These are phyloP conservation scores for Lasiurus cinereus DNA, from an alignment of 2,113 vertebrate genomes.

Conservation along the genomic window DNA sequence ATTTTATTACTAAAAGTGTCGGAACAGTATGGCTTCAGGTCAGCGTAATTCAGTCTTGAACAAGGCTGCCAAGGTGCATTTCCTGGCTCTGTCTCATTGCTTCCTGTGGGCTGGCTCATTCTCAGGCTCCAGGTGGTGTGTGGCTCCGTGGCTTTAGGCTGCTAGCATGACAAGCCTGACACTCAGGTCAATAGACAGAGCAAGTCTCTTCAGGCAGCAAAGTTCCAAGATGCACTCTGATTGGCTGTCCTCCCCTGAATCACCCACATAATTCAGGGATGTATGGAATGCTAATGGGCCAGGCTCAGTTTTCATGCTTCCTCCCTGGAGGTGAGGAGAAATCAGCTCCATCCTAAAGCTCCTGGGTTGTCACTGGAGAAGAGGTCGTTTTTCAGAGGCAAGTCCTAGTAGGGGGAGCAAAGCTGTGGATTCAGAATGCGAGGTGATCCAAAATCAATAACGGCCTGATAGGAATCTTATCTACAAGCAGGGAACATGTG, in stretches of 20 bases:
- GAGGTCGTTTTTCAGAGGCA: slow-evolving; percentile 35
- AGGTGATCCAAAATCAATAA: neutral
- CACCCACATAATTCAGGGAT: neutral
- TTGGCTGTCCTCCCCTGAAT: neutral
- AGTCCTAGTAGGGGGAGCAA: neutral
- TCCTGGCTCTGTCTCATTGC: neutral
- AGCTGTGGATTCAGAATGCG: neutral
- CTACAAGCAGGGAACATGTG: neutral
- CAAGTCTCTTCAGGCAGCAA: neutral
- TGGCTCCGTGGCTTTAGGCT: neutral
- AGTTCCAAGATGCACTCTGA: neutral
- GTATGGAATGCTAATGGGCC: neutral
- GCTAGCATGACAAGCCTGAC: neutral
- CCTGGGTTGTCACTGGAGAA: neutral
- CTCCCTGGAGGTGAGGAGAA: neutral
- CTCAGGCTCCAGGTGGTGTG: neutral
- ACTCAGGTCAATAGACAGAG: neutral
- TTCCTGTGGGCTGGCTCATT: neutral
- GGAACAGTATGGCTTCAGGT: neutral
- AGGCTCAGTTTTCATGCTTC: neutral
- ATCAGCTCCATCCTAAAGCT: neutral
- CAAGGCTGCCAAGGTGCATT: neutral
- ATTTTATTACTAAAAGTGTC: neutral
- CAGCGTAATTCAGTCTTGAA: neutral
- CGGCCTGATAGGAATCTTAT: neutral